Base-by-base conservation (phyloP, 2,888 invertebrate species). In the Drosophila suboccidentalis region DNA sequence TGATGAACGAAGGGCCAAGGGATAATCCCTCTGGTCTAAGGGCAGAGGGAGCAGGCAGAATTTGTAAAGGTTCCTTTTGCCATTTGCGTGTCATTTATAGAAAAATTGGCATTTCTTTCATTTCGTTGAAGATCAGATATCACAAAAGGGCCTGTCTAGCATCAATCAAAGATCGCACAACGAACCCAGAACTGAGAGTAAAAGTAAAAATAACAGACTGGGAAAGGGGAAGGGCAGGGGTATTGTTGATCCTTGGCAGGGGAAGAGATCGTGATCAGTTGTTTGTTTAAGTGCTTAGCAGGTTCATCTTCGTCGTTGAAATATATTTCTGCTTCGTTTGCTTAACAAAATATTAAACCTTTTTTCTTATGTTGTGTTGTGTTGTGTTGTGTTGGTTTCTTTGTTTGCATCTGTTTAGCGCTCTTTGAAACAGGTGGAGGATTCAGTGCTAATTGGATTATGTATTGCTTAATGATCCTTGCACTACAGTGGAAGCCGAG, bases 201-300 rank as follows among this genome's bases (percentile, higher is more conserved):
- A 78, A 73, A 79, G 76, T 75, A 78, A 75, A 78, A 78, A 38
- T 60, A 50, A 44, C 32, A 29, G 29, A 26, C 22, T 22, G 51
- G 26, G 36, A 22, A 17, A 11, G 41, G 44, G 11, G 4, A 17
- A 39, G 38, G 13, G 22, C 5, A 1, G 13, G 39, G 54, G 19
- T 44, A 72, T 72, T 76, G 72, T 76, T 76, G 63, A 77, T 88
- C 69, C 84, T 83, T 75, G 65, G 69, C 73, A 72, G 69, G 34
- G n/a, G 17, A 15, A 17, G 58, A 49, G 78, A 65, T 71, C 79
- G 76, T 73, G 81, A 82, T 81, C 88, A 78, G 80, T 87, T 83
- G 83, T 83, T 83, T 83, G 82, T 75, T 81, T 65, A 87, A 84
- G 80, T 86, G 80, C 87, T 88, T 86, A 86, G 82, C 88, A 85